phyloP scores from a whole-genome alignment of 2,797 vertebrate species.

The Columba guinea region DNA sequence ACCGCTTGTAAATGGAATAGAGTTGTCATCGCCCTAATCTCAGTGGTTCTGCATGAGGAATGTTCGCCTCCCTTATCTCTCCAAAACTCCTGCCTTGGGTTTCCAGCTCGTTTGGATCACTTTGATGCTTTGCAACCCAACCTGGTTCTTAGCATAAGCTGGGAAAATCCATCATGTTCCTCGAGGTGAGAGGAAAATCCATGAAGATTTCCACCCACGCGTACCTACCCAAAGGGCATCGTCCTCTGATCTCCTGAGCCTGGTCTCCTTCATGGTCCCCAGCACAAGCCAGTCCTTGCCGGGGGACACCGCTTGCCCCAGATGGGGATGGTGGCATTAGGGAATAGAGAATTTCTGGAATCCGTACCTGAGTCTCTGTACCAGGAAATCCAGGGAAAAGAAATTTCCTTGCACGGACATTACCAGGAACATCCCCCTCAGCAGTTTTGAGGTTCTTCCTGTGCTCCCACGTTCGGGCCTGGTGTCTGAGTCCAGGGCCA shows the following conservation, averaged over 20 bases:
- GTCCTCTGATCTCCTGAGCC: not conserved
- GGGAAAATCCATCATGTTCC: not conserved
- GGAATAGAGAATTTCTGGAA: too few relatives aligned
- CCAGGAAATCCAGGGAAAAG: too few relatives aligned
- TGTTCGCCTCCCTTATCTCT: not conserved
- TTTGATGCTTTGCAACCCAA: not conserved
- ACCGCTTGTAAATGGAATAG: not conserved
- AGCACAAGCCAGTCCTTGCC: not conserved
- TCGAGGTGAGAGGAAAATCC: not conserved
- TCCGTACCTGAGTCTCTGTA: too few relatives aligned
- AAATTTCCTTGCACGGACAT: not conserved
- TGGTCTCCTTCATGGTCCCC: not conserved
- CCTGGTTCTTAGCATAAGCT: not conserved
- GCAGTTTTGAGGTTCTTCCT: not conserved
- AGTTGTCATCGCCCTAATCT: not conserved
- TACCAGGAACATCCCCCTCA: not conserved
- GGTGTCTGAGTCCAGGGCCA: not conserved
- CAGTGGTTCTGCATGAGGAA: not conserved
- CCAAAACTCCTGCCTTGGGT: not conserved
- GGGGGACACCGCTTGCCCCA: not conserved
- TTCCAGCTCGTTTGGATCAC: not conserved
- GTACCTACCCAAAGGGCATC: not conserved
- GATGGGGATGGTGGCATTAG: not conserved
- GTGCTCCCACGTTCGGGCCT: rapidly evolving
- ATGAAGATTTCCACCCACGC: not conserved